Evolutionary conservation across 2,113 vertebrate species (phyloP).

Genomic region (Scomber japonicus): DNA sequence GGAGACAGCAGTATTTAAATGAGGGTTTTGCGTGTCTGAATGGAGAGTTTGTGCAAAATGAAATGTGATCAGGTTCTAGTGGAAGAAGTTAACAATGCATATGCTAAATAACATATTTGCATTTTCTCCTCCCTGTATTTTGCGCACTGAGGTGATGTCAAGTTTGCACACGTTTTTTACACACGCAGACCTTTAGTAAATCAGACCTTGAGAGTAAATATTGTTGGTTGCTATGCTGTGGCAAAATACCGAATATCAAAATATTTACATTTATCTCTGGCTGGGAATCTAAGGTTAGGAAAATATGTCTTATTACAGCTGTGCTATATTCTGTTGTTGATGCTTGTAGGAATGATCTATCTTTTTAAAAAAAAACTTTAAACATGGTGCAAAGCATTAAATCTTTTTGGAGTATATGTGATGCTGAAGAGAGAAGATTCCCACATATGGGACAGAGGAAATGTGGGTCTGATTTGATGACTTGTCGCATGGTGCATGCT

Average conservation of each 20-base stretch:
- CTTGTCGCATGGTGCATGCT: conserved; percentile 52
- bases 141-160: no score
- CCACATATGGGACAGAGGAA: conserved; percentile 55
- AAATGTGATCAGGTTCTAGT: no score
- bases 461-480: conserved; percentile 63
- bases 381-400: conserved; percentile 26
- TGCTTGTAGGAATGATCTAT: conserved; percentile 45
- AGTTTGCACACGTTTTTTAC: no score
- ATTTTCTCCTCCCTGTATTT: no score
- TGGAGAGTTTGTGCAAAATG: no score
- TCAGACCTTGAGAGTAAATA: conserved; percentile 35
- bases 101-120: no score
- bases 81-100: no score
- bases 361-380: neutral
- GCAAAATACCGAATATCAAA: conserved; percentile 41
- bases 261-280: conserved; percentile 63
- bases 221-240: conserved; percentile 33
- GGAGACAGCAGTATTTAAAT: no score
- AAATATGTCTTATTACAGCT: conserved; percentile 32
- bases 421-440: conserved; percentile 34
- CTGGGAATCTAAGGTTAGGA: conserved; percentile 37
- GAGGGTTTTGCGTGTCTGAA: no score
- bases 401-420: conserved; percentile 36
- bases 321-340: conserved; percentile 52
- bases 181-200: no score